Evolutionary conservation across 1,140 invertebrate genomes (phyloP).

Genomic region (Ladona fulva): DNA sequence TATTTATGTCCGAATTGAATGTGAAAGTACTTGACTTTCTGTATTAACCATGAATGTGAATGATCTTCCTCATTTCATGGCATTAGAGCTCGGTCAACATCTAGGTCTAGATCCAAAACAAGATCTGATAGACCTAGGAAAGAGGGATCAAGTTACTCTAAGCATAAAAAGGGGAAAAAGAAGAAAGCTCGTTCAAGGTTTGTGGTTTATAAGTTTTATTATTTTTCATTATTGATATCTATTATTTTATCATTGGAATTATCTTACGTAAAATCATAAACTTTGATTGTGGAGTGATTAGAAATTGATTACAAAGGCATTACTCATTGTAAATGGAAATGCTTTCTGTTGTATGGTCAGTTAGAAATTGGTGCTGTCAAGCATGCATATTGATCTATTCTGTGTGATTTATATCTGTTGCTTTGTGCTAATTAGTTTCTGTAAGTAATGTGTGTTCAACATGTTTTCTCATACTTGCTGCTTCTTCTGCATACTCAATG

Average conservation of each 20-base stretch:
- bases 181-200: not conserved
- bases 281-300: too few relatives aligned
- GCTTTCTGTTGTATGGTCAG: too few relatives aligned
- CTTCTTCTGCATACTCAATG: too few relatives aligned
- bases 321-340: too few relatives aligned
- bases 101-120: not conserved
- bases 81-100: not conserved
- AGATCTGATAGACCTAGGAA: not conserved
- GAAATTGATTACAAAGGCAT: too few relatives aligned
- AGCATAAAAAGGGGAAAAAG: not conserved
- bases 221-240: not conserved
- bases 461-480: too few relatives aligned
- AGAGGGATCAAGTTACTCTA: not conserved
- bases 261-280: not conserved
- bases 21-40: not conserved
- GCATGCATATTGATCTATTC: too few relatives aligned
- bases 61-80: slow-evolving; percentile 5
- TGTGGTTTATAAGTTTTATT: not conserved
- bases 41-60: slow-evolving; percentile 7
- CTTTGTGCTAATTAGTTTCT: too few relatives aligned
- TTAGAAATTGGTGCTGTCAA: too few relatives aligned
- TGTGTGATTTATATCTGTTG: too few relatives aligned
- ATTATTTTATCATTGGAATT: not conserved
- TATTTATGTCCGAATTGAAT: too few relatives aligned
- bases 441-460: too few relatives aligned